These are phyloP conservation scores for Austrolebias charrua DNA, from an alignment of 2,797 vertebrate genomes.

Conservation along the genomic window DNA sequence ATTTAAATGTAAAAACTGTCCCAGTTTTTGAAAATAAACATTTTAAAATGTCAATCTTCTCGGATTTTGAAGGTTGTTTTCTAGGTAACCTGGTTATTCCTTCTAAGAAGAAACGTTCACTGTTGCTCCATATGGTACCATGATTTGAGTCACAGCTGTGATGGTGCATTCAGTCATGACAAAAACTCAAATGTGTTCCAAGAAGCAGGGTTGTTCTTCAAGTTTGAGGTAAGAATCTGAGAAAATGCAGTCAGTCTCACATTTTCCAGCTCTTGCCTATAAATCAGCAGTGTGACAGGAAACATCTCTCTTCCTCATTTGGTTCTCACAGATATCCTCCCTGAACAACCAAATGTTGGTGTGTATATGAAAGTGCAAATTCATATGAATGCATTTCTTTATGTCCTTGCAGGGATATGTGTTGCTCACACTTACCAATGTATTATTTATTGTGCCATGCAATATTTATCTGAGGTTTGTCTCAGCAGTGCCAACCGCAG, in stretches of 20 bases:
- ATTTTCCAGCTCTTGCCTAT: slow-evolving; percentile 24
- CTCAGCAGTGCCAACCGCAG: slow-evolving; percentile 45
- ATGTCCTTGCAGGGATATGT: slow-evolving; percentile 37
- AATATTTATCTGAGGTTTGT: slow-evolving; percentile 62
- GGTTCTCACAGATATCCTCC: slow-evolving; percentile 26
- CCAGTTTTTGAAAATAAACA: not conserved
- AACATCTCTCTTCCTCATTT: slow-evolving; percentile 47
- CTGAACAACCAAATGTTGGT: slow-evolving; percentile 15
- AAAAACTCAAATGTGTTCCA: not conserved
- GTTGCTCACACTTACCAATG: slow-evolving; percentile 43
- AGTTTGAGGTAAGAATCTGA: slow-evolving; percentile 1
- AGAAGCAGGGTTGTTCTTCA: slow-evolving; percentile 10
- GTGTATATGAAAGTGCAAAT: slow-evolving; percentile 7
- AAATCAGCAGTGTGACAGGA: slow-evolving; percentile 54
- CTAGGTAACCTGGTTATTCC: not conserved
- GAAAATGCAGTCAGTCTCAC: slow-evolving; percentile 6
- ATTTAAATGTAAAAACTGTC: no score
- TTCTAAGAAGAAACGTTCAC: slow-evolving; percentile 4
- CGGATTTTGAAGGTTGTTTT: not conserved
- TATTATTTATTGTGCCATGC: slow-evolving; percentile 58
- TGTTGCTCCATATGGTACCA: not conserved
- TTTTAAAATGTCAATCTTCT: not conserved
- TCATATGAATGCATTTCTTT: slow-evolving; percentile 1
- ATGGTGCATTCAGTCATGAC: not conserved
- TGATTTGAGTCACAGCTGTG: not conserved